Conservation (phyloP, 2,888 invertebrate genomes). For the Itoplectis maculator region DNA sequence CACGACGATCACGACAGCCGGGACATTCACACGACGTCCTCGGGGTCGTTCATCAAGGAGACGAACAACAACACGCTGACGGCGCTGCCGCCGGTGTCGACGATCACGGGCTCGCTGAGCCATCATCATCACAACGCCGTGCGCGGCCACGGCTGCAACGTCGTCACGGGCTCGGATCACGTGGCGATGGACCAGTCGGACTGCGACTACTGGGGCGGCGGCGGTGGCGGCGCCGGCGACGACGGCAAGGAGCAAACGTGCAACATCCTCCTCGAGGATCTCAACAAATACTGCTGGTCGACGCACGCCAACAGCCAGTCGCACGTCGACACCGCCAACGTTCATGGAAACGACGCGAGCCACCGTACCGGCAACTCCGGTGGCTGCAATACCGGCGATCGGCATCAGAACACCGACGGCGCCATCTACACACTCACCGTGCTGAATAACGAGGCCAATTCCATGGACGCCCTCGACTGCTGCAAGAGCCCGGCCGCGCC, state of each 20-base stretch:
- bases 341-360: conserved; percentile 85
- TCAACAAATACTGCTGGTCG: conserved; percentile 93
- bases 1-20: conserved; percentile 78
- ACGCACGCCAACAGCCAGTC: conserved; percentile 86
- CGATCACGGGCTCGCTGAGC: conserved; percentile 81
- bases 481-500: conserved; percentile 85
- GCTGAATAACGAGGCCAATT: conserved; percentile 89
- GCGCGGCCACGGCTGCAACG: conserved; percentile 74
- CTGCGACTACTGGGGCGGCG: conserved; percentile 89
- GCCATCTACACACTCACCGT: conserved; percentile 94
- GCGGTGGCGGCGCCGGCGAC: conserved; percentile 87
- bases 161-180: conserved; percentile 84
- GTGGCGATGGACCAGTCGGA: conserved; percentile 87
- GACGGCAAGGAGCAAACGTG: conserved; percentile 80
- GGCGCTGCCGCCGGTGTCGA: conserved; percentile 82
- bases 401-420: conserved; percentile 86
- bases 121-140: conserved; percentile 80
- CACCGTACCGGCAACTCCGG: conserved; percentile 83
- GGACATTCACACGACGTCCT: conserved; percentile 73
- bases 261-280: conserved; percentile 89
- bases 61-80: conserved; percentile 88
- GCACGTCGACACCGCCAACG: conserved; percentile 85
- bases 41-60: conserved; percentile 84
- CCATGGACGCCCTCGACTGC: conserved; percentile 83
- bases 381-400: conserved; percentile 74